Conservation (phyloP, 2,888 invertebrate species). For the Xestoiulus laeticollis region DNA sequence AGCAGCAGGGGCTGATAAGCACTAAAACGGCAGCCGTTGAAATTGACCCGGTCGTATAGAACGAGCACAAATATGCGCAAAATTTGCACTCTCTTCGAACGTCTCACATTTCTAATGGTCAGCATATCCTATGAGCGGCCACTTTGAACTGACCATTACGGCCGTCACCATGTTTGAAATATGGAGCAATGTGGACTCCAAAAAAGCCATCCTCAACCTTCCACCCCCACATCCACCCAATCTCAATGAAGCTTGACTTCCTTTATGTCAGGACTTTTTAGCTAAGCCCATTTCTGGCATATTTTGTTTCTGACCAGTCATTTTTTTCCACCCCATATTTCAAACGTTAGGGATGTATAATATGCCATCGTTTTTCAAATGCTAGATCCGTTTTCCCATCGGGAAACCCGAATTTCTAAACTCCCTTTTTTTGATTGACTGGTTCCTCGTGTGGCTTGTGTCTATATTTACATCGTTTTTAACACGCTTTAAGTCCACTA, state of each 20-base stretch:
- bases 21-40: constrained; percentile 32
- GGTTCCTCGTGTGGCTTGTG: background rate
- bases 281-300: constrained; percentile 1
- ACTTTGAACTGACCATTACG: constrained; percentile 52
- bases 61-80: constrained; percentile 34
- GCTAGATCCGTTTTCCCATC: background rate
- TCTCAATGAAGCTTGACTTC: constrained; percentile 18
- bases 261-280: background rate
- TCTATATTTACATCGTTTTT: constrained; percentile 28
- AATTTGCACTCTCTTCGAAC: constrained; percentile 9
- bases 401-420: background rate
- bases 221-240: background rate
- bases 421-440: background rate
- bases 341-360: background rate
- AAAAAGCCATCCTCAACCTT: background rate
- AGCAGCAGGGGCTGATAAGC: constrained; percentile 19
- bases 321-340: background rate
- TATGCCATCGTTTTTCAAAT: constrained; percentile 22
- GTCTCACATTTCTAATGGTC: constrained; percentile 51
- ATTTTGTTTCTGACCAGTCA: constrained; percentile 32
- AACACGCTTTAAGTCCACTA: background rate
- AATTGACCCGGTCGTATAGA: constrained; percentile 15
- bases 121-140: constrained; percentile 47
- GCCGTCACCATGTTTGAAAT: constrained; percentile 47
- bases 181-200: constrained; percentile 24